Evolutionary conservation across 2,797 vertebrate genomes (phyloP).

Genomic region (Sebastolobus altivelis): DNA sequence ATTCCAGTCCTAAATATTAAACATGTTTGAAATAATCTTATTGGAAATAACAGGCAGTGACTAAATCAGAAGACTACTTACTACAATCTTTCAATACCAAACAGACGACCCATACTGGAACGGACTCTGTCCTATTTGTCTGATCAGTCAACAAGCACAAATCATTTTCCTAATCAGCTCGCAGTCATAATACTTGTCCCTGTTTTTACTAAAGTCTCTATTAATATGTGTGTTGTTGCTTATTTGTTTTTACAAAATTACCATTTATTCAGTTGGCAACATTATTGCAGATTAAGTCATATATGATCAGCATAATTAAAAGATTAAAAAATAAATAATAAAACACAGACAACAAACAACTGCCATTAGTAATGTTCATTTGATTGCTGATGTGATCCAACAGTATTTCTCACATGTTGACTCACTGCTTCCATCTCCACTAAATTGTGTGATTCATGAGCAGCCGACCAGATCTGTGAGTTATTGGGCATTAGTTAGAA

Average conservation of each 20-base stretch:
- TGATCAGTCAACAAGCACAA: not conserved
- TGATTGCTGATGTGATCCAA: slow-evolving; percentile 44
- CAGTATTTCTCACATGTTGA: slow-evolving; percentile 34
- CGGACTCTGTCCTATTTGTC: not conserved
- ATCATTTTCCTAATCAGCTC: not conserved
- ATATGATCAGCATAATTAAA: not conserved
- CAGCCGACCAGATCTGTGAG: slow-evolving; percentile 31
- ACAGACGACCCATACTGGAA: not conserved
- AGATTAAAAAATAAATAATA: not conserved
- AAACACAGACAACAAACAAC: not conserved
- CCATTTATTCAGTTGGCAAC: not conserved
- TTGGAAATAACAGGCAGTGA: not conserved
- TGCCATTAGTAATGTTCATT: slow-evolving; percentile 21
- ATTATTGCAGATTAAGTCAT: not conserved
- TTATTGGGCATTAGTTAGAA: slow-evolving; percentile 30
- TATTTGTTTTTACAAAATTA: not conserved
- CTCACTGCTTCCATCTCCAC: slow-evolving; percentile 47
- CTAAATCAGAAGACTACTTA: not conserved
- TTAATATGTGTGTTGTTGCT: not conserved
- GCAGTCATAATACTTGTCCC: not conserved
- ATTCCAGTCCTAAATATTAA: not conserved
- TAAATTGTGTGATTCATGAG: slow-evolving; percentile 27
- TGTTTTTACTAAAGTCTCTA: not conserved
- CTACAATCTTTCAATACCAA: not conserved
- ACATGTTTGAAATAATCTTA: not conserved